Evolutionary conservation across 2,797 vertebrate species (phyloP).

Genomic region (Microctenopoma stevenorrisi): DNA sequence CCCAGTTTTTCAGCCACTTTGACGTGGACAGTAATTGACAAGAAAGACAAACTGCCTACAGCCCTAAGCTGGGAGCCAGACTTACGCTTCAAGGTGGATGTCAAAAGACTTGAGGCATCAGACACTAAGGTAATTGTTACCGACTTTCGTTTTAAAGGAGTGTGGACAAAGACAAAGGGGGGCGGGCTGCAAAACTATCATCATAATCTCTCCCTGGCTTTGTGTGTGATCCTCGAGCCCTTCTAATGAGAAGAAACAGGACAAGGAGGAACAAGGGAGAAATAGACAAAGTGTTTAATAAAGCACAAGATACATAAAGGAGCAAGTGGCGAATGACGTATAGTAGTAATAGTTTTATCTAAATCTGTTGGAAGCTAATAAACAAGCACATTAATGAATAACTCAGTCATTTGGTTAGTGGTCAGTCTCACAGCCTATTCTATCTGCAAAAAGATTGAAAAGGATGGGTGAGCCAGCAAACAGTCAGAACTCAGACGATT

Average conservation of each 20-base stretch:
- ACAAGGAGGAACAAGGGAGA: constrained; percentile 33
- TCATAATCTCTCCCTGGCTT: constrained; percentile 75
- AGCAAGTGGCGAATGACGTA: constrained; percentile 4
- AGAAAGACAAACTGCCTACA: constrained; percentile 46
- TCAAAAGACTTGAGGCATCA: constrained; percentile 68
- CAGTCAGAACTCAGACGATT: constrained; percentile 34
- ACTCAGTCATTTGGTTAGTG: constrained; percentile 8
- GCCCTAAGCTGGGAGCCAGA: constrained; percentile 58
- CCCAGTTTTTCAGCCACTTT: constrained; percentile 54
- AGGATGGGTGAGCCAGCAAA: constrained; percentile 34
- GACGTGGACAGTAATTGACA: constrained; percentile 59
- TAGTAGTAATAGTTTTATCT: background rate
- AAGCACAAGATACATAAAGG: constrained; percentile 19
- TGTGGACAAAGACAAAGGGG: constrained; percentile 72
- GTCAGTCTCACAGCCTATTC: background rate
- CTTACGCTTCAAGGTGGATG: constrained; percentile 68
- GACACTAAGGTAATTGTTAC: constrained; percentile 66
- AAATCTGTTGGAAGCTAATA: background rate
- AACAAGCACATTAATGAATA: constrained; percentile 23
- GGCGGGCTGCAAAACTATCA: constrained; percentile 72
- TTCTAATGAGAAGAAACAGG: constrained; percentile 66
- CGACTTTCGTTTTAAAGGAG: constrained; percentile 77
- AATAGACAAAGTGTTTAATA: constrained; percentile 22
- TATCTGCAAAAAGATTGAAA: constrained; percentile 12
- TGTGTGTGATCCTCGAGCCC: constrained; percentile 73